Evolutionary conservation across 2,113 vertebrate species (phyloP).

Genomic region (Coptodon rendalli): DNA sequence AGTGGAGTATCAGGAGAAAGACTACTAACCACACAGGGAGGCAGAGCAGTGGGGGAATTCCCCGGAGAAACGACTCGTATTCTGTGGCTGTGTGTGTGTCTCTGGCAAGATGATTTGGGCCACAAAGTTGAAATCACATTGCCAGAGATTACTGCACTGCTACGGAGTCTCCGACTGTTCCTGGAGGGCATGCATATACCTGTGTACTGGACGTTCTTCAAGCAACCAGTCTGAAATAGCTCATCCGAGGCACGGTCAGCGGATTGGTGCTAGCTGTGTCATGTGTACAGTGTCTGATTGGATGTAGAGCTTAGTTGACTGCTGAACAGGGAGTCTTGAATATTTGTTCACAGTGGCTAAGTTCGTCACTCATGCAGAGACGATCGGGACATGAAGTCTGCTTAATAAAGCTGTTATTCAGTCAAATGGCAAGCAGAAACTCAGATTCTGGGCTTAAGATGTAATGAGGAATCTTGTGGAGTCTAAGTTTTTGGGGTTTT

Average conservation of each 20-base stretch:
- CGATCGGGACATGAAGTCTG: not conserved
- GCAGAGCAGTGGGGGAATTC: not conserved
- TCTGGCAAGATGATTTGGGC: slow-evolving; percentile 54
- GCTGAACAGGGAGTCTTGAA: slow-evolving; percentile 34
- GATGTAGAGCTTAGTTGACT: slow-evolving; percentile 52
- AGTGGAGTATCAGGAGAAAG: not conserved
- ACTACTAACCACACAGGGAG: not conserved
- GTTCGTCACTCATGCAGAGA: slow-evolving; percentile 46
- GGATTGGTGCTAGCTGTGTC: not conserved
- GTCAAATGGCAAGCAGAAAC: not conserved
- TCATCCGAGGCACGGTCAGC: not conserved
- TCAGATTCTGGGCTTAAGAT: not conserved
- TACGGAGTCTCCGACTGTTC: not conserved
- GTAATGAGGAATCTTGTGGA: not conserved
- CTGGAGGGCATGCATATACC: not conserved
- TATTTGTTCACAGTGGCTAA: slow-evolving; percentile 59
- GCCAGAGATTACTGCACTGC: slow-evolving; percentile 95
- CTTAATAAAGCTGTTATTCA: not conserved
- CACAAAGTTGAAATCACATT: slow-evolving; percentile 86
- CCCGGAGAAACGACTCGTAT: not conserved
- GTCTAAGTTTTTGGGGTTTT: no score
- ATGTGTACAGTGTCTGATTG: slow-evolving; percentile 14
- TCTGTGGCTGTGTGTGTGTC: slow-evolving; percentile 45
- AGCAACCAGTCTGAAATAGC: not conserved
- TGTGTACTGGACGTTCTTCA: not conserved